Percentiles rank a stretch among this genome's conserved stretches.
Evolutionary conservation across 2,888 invertebrate species (phyloP).

Genomic region (Aethes cnicana): DNA sequence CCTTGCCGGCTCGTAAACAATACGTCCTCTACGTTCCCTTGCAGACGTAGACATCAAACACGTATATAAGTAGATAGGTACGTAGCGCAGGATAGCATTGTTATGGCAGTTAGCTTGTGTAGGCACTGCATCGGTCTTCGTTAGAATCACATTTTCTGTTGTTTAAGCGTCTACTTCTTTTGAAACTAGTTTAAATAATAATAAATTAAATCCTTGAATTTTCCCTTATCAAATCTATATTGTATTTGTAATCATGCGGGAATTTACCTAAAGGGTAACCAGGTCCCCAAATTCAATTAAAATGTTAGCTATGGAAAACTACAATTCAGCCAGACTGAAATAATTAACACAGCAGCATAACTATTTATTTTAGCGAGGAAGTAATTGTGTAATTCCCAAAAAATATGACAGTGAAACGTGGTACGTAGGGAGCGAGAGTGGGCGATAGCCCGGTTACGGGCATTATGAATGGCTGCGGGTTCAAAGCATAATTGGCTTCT

Average conservation of each 20-base stretch:
- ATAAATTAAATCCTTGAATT: too few species aligned
- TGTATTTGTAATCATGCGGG: too few species aligned
- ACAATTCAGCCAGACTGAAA: too few species aligned
- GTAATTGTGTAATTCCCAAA: constrained; percentile 11
- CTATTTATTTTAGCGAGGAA: constrained; percentile 1
- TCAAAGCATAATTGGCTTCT: constrained; percentile 47
- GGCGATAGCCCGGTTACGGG: constrained; percentile 22
- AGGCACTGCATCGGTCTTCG: too few species aligned
- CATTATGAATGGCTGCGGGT: constrained; percentile 44
- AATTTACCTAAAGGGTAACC: too few species aligned
- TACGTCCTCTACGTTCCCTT: not conserved
- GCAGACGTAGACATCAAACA: constrained; percentile 2
- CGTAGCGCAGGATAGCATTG: not conserved
- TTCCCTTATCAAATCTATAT: too few species aligned
- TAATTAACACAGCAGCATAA: not conserved
- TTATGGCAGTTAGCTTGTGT: not conserved
- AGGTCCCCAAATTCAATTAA: too few species aligned
- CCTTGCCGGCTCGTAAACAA: not conserved
- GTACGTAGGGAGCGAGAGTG: constrained; percentile 8
- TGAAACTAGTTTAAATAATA: too few species aligned
- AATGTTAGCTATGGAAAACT: too few species aligned
- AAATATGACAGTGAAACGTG: constrained; percentile 10
- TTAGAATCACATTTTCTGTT: too few species aligned
- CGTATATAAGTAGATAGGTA: not conserved
- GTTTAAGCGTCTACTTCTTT: too few species aligned